Evolutionary conservation across 1,140 invertebrate species (phyloP), one percentile per base, ranked within the genome.

Genomic region (Cydia amplana): DNA sequence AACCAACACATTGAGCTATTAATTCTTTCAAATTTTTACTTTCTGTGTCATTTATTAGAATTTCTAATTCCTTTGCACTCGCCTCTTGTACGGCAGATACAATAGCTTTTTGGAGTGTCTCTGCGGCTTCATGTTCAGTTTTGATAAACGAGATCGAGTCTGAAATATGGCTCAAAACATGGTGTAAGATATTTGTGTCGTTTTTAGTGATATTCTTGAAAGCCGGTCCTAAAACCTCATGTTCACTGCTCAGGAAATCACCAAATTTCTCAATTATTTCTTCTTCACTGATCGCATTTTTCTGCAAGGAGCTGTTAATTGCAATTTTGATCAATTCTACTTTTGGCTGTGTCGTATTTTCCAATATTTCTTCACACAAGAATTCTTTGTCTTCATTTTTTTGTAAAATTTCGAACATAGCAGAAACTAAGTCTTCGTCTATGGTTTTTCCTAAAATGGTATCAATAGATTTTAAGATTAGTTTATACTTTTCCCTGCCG

Each of bases 1-100:
- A 91, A 23, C 95, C 95, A 1, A 95, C 91, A 0, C 96, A 96
- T 87, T 97, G 95, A 2, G 94, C 87, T 43, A 96, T 90, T 28
- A 94, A 86, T 77, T 93, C 90, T 79, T 93, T 93, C 3, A 94
- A 78, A 46, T 93, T 92, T 32, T 93, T 87, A 14, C 93, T 87
- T 60, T 94, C 91, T 49, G 94, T 90, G 18, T 93, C 89, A 55
- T 94, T 91, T 43, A 95, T 77, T 23, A 95, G 74, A 77, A 93
- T 87, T 79, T 94, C 93, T 1, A 95, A 86, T 16, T 89, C 90
- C 70, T 93, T 87, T 70, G 94, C 94, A 79, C 95, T 95, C 0
- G 93, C 93, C 79, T 95, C 94, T 77, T 94, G 88, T 1, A 95
- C 93, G 0, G 94, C 94, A 25, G 93, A 85, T 0, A 95, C 94